phyloP scores from a whole-genome alignment of 1,140 invertebrate genomes.

The Conus betulinus region DNA sequence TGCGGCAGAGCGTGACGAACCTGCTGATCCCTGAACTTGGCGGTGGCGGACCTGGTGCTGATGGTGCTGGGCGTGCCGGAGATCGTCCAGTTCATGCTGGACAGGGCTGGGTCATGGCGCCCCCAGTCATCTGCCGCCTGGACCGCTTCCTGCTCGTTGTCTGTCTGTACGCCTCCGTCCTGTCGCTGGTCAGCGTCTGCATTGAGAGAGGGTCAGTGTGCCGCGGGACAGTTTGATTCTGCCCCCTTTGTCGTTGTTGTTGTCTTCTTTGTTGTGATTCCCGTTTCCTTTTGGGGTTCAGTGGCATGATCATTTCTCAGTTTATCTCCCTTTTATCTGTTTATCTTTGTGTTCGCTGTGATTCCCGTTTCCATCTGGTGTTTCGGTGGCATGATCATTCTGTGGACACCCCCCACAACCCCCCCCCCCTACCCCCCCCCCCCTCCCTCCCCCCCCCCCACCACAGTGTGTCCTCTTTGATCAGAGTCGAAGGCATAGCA shows the following conservation, averaged over 20 bases:
- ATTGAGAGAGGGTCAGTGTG: constrained; percentile 74
- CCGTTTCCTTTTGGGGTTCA: no score
- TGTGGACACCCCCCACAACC: no score
- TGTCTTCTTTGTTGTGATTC: not conserved
- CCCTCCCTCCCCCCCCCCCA: no score
- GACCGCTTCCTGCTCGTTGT: constrained; percentile 71
- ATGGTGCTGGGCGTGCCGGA: constrained; percentile 75
- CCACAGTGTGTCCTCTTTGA: no score
- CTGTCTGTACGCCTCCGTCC: constrained; percentile 72
- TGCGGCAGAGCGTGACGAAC: constrained; percentile 74
- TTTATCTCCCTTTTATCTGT: no score
- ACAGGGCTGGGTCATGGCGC: constrained; percentile 72
- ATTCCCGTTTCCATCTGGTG: no score
- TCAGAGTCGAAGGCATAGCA: no score
- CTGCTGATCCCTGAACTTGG: constrained; percentile 75
- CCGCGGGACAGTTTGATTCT: not conserved
- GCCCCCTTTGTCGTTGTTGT: not conserved
- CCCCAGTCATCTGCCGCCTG: constrained; percentile 67
- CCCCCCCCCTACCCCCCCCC: no score
- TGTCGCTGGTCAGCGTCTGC: constrained; percentile 73
- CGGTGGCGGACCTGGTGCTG: constrained; percentile 73
- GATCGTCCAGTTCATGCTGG: constrained; percentile 74
- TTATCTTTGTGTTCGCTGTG: no score
- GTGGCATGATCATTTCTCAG: no score
- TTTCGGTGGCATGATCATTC: no score